Base-by-base conservation (phyloP, 64 coral and sea anemone species). In the Montipora sp. region DNA sequence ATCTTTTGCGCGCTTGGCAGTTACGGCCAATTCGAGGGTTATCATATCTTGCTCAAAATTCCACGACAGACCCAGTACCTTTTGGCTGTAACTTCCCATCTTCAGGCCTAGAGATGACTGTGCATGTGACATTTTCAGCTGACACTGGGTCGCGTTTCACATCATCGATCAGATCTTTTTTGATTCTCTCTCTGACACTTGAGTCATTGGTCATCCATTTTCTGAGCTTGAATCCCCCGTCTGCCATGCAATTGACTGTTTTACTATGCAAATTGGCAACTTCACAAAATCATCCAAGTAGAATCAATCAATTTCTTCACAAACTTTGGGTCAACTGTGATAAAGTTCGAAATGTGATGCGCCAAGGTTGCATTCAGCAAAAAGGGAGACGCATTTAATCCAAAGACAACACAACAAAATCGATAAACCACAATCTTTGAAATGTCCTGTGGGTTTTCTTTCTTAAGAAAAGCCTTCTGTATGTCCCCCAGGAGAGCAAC, bases 271-370 rank as follows among this genome's bases (percentile, higher is more conserved):
- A 65, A 13, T 47, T 80, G 1, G 49, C 63, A 7, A 59, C 67
- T 53, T 92, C 94, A 69, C 89, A 20, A 91, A 44, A 43, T 94
- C 87, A 70, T 94, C 93, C 23, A 94, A 79, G 19, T 90, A 90
- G 50, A 89, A 12, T 80, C 66, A 11, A 82, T 51, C 87, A 84
- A 83, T 53, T 51, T 83, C 27, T 65, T 36, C 3, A 83, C 70
- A 11, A 94, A 94, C 8, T 55, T 24, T 2, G 87, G 78, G 76
- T 94, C 92, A 11, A 60, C 14, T 21, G 75, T 14, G 50, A 5
- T 51, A n/a, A 65, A 94, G n/a, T 53, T 81, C 19, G 46, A 46
- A 19, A 90, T 23, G n/a, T 90, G 92, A 77, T 90, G 27, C 19
- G 79, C 83, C 9, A 94, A 47, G 0, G 92, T 94, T 16, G 78